Evolutionary conservation across 2,888 invertebrate genomes (phyloP).

Genomic region (Alloplasta piceator): DNA sequence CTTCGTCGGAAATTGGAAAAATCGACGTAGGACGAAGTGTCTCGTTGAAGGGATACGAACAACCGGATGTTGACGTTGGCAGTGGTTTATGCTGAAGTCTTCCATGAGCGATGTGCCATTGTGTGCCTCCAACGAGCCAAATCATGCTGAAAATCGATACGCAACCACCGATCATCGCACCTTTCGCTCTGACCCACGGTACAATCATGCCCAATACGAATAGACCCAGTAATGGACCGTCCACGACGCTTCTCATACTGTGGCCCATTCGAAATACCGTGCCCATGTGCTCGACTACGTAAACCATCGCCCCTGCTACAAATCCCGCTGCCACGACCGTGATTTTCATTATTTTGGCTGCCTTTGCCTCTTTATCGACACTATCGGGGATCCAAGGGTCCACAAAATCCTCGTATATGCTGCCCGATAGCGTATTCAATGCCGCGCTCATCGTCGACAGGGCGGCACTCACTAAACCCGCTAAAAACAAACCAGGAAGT

Average conservation of each 20-base stretch:
- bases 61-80: constrained; percentile 71
- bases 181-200: constrained; percentile 87
- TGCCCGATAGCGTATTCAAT: constrained; percentile 87
- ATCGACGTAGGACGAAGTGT: constrained; percentile 53
- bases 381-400: constrained; percentile 84
- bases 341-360: constrained; percentile 86
- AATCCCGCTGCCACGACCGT: constrained; percentile 84
- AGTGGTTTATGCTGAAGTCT: constrained; percentile 66
- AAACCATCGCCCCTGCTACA: constrained; percentile 85
- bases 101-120: constrained; percentile 72
- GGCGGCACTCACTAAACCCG: constrained; percentile 90
- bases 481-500: constrained; percentile 90
- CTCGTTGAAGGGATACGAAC: constrained; percentile 70
- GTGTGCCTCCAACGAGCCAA: constrained; percentile 76
- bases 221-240: constrained; percentile 88
- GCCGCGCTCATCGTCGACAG: constrained; percentile 87
- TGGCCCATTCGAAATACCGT: constrained; percentile 87
- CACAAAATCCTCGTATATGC: constrained; percentile 88
- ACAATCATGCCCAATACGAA: constrained; percentile 89
- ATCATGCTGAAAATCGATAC: constrained; percentile 72
- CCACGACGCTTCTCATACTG: constrained; percentile 87
- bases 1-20: constrained; percentile 67
- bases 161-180: constrained; percentile 85
- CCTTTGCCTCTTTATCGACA: constrained; percentile 83
- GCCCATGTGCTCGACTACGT: constrained; percentile 87